phyloP scores from a whole-genome alignment of 2,888 invertebrate species.

The Apotomis turbidana region DNA sequence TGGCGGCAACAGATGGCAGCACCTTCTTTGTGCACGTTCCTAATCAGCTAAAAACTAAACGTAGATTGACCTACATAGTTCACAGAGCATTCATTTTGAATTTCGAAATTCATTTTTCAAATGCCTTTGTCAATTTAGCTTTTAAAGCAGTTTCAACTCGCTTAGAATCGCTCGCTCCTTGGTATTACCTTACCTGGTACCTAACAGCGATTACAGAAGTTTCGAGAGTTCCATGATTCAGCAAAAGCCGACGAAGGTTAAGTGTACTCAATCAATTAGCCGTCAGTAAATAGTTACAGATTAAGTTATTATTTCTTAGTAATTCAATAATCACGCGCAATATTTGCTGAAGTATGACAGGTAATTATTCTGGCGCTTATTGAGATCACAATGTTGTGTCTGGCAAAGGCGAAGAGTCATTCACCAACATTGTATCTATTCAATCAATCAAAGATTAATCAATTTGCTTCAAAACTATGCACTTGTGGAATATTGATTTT shows the following conservation, averaged over 20 bases:
- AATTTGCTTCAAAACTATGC: no score
- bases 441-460: not conserved
- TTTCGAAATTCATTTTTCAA: constrained; percentile 11
- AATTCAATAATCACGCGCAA: constrained; percentile 15
- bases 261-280: constrained; percentile 34
- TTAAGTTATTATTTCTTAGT: constrained; percentile 31
- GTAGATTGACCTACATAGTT: not conserved
- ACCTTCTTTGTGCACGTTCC: no score
- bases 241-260: constrained; percentile 34
- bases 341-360: constrained; percentile 17
- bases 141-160: constrained; percentile 17
- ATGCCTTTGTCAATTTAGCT: not conserved
- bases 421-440: not conserved
- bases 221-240: constrained; percentile 26
- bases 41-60: not conserved
- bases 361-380: constrained; percentile 9
- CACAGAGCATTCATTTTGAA: not conserved
- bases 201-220: constrained; percentile 3
- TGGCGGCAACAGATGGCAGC: no score
- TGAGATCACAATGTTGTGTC: not conserved
- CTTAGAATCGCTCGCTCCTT: not conserved
- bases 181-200: constrained; percentile 18
- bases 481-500: no score
- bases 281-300: constrained; percentile 10
- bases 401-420: not conserved